These are phyloP conservation scores for Eilema caniola DNA, from an alignment of 2,888 invertebrate species.

Conservation along the genomic window DNA sequence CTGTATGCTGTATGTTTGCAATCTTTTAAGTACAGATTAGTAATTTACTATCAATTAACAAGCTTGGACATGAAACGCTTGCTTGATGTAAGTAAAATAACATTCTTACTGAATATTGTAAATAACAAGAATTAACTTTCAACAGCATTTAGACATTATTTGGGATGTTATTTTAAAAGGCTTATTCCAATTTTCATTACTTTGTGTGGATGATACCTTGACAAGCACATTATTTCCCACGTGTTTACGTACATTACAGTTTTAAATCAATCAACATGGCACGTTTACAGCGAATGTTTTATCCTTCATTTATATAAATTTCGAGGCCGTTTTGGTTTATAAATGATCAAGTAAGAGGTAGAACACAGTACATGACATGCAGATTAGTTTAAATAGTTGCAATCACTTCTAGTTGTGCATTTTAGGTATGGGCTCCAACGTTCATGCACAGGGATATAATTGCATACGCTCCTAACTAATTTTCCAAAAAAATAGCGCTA, in stretches of 20 bases:
- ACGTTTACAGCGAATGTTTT: conserved; percentile 17
- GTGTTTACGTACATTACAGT: conserved; percentile 6
- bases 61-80: too few relatives aligned
- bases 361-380: conserved; percentile 23
- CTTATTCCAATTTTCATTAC: too few relatives aligned
- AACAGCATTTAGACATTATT: too few relatives aligned
- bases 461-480: background rate
- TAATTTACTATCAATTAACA: too few relatives aligned
- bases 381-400: conserved; percentile 33
- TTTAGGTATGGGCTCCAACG: conserved; percentile 8
- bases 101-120: too few relatives aligned
- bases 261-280: conserved; percentile 9
- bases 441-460: too few relatives aligned
- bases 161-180: too few relatives aligned
- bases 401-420: conserved; percentile 24
- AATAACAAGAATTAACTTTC: too few relatives aligned
- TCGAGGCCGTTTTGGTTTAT: conserved; percentile 36
- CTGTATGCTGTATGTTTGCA: too few relatives aligned
- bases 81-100: too few relatives aligned
- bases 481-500: too few relatives aligned
- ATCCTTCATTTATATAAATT: conserved; percentile 37
- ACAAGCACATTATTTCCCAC: background rate
- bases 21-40: too few relatives aligned
- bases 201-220: background rate
- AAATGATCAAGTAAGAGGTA: conserved; percentile 42